Percentiles rank a stretch among this genome's conserved stretches.
Evolutionary conservation across 2,113 vertebrate species (phyloP).

Genomic region (Tyrannus savana): DNA sequence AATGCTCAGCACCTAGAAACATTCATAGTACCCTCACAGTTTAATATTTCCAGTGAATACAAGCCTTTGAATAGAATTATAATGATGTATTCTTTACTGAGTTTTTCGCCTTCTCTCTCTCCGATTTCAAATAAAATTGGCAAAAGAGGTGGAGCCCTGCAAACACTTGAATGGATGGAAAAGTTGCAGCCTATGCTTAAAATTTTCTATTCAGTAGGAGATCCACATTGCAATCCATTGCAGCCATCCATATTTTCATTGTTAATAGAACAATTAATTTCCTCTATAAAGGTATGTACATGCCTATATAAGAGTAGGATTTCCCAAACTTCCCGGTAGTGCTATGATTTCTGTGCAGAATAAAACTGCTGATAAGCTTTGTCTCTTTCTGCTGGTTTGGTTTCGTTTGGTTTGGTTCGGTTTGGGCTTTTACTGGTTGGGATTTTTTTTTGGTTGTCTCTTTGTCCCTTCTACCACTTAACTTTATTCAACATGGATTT

Average conservation of each 20-base stretch:
- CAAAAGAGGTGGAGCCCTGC: background rate
- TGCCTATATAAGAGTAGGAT: background rate
- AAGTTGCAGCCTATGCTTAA: background rate
- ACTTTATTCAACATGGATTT: background rate
- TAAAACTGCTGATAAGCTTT: background rate
- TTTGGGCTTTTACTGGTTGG: background rate
- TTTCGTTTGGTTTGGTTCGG: background rate
- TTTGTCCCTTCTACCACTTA: background rate
- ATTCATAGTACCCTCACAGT: background rate
- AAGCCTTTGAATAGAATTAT: background rate
- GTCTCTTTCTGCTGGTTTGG: background rate
- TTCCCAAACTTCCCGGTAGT: background rate
- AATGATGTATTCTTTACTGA: background rate
- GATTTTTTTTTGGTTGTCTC: background rate
- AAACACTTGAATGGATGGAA: background rate
- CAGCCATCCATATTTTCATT: background rate
- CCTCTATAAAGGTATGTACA: background rate
- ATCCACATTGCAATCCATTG: background rate
- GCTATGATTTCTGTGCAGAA: background rate
- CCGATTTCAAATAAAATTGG: background rate
- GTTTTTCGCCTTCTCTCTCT: background rate
- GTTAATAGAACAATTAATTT: background rate
- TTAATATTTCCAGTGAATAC: background rate
- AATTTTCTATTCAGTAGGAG: background rate
- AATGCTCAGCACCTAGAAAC: background rate